Evolutionary conservation across 2,888 invertebrate genomes (phyloP).

Genomic region (Nephrotoma guestfalica): DNA sequence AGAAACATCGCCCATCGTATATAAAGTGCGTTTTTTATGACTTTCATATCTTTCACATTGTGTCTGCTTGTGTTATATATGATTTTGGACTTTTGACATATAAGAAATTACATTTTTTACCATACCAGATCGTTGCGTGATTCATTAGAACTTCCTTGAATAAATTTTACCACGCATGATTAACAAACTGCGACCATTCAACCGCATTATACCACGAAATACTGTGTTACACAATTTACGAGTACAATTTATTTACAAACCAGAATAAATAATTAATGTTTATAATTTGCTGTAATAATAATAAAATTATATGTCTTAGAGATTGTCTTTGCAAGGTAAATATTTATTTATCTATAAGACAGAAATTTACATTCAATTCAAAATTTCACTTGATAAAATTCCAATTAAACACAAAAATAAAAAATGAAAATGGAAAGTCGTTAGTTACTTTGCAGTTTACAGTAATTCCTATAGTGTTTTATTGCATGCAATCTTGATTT

Average conservation of each 20-base stretch:
- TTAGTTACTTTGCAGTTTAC: background rate
- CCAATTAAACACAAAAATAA: background rate
- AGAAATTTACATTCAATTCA: background rate
- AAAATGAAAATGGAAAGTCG: background rate
- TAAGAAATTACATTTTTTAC: too few relatives aligned
- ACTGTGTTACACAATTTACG: too few relatives aligned
- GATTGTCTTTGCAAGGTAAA: background rate
- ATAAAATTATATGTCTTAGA: background rate
- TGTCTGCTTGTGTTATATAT: too few relatives aligned
- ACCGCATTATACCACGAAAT: too few relatives aligned
- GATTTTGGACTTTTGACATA: too few relatives aligned
- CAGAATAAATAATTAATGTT: too few relatives aligned
- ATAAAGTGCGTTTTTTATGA: background rate
- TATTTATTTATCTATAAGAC: background rate
- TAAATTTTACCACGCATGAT: too few relatives aligned
- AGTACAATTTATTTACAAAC: too few relatives aligned
- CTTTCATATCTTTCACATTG: background rate
- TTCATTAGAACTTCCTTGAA: too few relatives aligned
- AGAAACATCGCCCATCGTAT: background rate
- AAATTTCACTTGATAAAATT: background rate
- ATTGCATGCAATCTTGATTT: background rate
- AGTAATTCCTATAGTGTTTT: background rate
- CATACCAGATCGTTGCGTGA: too few relatives aligned
- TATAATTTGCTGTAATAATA: too few relatives aligned
- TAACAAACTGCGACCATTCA: too few relatives aligned